Evolutionary conservation across 2,888 invertebrate species (phyloP), one percentile per base, ranked within the genome.

Genomic region (Seladonia tumulorum): DNA sequence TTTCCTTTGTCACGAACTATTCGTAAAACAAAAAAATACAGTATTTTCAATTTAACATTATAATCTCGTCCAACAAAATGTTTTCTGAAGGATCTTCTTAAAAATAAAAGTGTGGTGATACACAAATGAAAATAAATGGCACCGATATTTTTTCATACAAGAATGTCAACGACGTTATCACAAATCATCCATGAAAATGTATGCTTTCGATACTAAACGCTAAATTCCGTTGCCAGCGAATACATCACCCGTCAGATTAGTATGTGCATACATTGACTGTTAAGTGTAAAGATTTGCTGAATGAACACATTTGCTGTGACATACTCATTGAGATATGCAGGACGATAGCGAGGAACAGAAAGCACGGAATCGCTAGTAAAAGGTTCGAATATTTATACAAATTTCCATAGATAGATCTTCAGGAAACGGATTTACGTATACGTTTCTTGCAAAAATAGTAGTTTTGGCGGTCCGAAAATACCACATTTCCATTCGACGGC

Each of bases 301-400:
- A 53, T n/a, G 53, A 53, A 53, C 53, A 53, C 53, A n/a, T 53
- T 53, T n/a, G n/a, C 53, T 53, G 53, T 53, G 53, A 53, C 53
- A 53, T 53, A 53, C n/a, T 22, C 53, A 22, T 53, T n/a, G 53
- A 53, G 53, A n/a, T 53, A 53, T 53, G 53, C 22, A n/a, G 10
- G 10, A n/a, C 53, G 60, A n/a, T 60, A 60, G 8, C 16, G 63
- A 29, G 14, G 14, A 16, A 35, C 29, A 7, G 63, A 25, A 29
- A 63, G 18, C 63, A 63, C 29, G 0, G 63, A 29, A 63, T 14
- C 25, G 16, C 25, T 60, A 14, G 63, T 14, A 14, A 35, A 29
- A 63, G 29, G 63, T 18, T 60, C 60, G 60, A 60, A 60, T 25
- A 25, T 60, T 60, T 25, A 25, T 14, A 60, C 3, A 60, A 60